Evolutionary conservation across 2,888 invertebrate genomes (phyloP).

Genomic region (Cephus sareptanus): DNA sequence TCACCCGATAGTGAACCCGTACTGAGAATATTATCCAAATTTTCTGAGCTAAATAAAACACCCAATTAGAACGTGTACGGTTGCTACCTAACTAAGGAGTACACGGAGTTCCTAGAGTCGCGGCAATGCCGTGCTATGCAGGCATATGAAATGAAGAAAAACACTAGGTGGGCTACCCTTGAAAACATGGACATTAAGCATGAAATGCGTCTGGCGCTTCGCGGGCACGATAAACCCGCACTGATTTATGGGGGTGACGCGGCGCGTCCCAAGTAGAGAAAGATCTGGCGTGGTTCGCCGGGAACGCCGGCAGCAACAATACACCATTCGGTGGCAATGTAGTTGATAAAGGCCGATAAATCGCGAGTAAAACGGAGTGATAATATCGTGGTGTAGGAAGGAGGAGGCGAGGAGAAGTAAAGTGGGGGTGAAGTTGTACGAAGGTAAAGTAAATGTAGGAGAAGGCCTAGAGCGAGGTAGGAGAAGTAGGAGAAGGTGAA

Average conservation of each 20-base stretch:
- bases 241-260: constrained; percentile 35
- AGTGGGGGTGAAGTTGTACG: constrained; percentile 8
- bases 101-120: background rate
- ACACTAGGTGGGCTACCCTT: background rate
- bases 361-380: constrained; percentile 61
- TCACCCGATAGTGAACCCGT: background rate
- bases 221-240: constrained; percentile 22
- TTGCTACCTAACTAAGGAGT: background rate
- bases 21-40: background rate
- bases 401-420: constrained; percentile 8
- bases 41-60: background rate
- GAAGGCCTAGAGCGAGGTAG: constrained; percentile 16
- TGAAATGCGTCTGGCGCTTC: constrained; percentile 1
- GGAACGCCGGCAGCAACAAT: constrained; percentile 27
- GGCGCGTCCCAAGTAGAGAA: constrained; percentile 36
- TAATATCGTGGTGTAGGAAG: constrained; percentile 54
- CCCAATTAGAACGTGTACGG: background rate
- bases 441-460: constrained; percentile 7
- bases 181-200: constrained; percentile 3
- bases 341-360: constrained; percentile 63
- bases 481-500: constrained; percentile 12
- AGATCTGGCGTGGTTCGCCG: constrained; percentile 25
- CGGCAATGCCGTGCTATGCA: background rate
- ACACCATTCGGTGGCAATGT: constrained; percentile 50
- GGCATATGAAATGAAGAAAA: background rate